Base-by-base conservation (phyloP, 2,797 vertebrate genomes). In the Aythya fuligula region DNA sequence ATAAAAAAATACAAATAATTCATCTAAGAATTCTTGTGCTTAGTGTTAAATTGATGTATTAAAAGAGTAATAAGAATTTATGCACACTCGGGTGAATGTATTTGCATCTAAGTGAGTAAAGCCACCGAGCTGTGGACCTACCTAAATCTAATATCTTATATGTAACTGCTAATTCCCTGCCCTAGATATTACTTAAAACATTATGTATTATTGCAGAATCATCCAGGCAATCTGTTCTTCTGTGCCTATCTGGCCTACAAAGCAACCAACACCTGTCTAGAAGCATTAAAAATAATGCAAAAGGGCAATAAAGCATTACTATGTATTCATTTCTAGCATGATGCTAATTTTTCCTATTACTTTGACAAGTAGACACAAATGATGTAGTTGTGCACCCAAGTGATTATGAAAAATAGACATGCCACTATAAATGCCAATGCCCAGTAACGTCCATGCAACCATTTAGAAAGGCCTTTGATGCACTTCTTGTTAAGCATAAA, bases 1-100 rank as follows among this genome's bases (percentile, higher is more conserved):
- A 93, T 84, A 61, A 88, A 90, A 93, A 93, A 89, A 90, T 74
- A 89, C 67, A 90, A 95, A 91, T 82, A 89, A 75, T 84, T 94
- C n/a, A 79, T 51, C 49, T 81, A 79, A 53, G 38, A 87, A 78
- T 90, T 96, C 41, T 79, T 77, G 22, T 47, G 14, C 45, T 90
- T 89, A 53, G 30, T 77, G 27, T 51, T 94, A 90, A 94, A 77
- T 16, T 41, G 43, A 74, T 4, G 5, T 34, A 79, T 85, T 91
- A 69, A 89, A 93, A 90, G 89, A 69, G 47, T 62, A 86, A 38
- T 73, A 85, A 89, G 64, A 82, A n/a, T 85, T 91, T 88, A 85
- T 73, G 67, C 22, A 57, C 60, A 24, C n/a, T 76, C 41, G 60
- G 16, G n/a, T 77, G 65, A 77, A 84, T 21, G n/a, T 16, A 21